Base-by-base conservation (phyloP, 2,888 invertebrate genomes). In the Melinaea marsaeus region DNA sequence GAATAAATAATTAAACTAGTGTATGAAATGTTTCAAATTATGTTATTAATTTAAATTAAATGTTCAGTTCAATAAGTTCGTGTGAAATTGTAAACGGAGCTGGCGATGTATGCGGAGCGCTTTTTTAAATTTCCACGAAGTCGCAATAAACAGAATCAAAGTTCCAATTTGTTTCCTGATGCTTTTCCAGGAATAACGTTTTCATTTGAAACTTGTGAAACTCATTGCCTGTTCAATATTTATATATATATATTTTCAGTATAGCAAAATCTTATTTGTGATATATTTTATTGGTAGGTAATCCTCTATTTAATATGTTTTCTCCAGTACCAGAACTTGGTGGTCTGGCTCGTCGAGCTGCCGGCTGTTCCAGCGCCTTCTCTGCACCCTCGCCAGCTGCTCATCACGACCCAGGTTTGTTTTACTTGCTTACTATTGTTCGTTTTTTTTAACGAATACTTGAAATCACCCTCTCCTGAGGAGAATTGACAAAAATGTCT, bases 301-400 rank as follows among this genome's bases (percentile, higher is more conserved):
- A 42, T 55, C 48, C 42, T 35, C 55, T 60, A 4, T 55, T 13
- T 11, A 47, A n/a, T 59, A 13, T 56, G 2, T 62, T 60, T 35
- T 66, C 59, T 61, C 13, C 75, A 87, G 89, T 87, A 61, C 80
- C 89, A 33, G 91, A 90, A 67, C 68, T 90, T 65, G 90, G 91
- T 48, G 88, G 90, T 0, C 76, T 91, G 9, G 80, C 85, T 7
- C 91, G 92, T 3, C 91, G 92, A 1, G 87, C 91, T 4, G 87
- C 91, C 2, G 92, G 92, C 22, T 92, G 93, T 75, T 88, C 92
- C 76, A 93, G 93, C 75, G 93, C 93, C 32, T 93, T 93, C 84
- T 92, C 92, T 13, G 93, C 93, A 33, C 92, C 93, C 0, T 85
- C 92, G 5, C 90, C 91, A 2, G 80, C 90, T 33, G 82, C 90